Percentiles rank a stretch among this genome's conserved stretches.
phyloP scores from a whole-genome alignment of 2,113 vertebrate genomes.

The Nanorana parkeri region DNA sequence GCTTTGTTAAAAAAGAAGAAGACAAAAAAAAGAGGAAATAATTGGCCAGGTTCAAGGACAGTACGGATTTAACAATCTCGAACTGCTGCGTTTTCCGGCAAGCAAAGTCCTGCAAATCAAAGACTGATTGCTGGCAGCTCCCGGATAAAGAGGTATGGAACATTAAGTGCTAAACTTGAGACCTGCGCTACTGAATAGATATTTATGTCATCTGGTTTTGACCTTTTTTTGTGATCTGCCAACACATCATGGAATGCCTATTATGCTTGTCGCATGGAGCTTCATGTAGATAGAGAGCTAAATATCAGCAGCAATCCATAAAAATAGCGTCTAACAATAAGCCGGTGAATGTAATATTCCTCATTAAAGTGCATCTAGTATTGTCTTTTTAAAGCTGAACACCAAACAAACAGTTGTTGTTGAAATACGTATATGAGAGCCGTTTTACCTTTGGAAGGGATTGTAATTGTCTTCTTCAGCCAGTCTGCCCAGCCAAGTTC shows the following conservation, averaged over 20 bases:
- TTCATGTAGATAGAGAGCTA: background rate
- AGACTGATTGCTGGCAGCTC: background rate
- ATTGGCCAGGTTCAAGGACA: conserved; percentile 38
- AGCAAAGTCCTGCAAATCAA: conserved; percentile 23
- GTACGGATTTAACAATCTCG: background rate
- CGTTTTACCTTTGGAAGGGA: no score
- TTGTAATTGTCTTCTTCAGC: no score
- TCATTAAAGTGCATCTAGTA: no score
- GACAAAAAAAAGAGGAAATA: conserved; percentile 15
- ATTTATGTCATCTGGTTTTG: background rate
- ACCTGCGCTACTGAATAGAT: background rate
- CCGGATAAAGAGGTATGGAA: background rate
- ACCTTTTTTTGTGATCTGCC: conserved; percentile 21
- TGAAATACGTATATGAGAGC: background rate
- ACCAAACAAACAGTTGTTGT: background rate
- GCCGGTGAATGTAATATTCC: no score
- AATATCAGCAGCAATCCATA: background rate
- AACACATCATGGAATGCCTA: conserved; percentile 1
- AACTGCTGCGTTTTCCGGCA: background rate
- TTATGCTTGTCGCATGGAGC: background rate
- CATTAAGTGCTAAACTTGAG: background rate
- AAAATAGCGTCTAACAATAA: background rate
- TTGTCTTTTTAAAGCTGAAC: background rate
- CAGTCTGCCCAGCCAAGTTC: no score
- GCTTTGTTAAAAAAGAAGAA: background rate